Base-by-base conservation (phyloP, 1,140 invertebrate genomes). In the Drosophila nigrodunni region DNA sequence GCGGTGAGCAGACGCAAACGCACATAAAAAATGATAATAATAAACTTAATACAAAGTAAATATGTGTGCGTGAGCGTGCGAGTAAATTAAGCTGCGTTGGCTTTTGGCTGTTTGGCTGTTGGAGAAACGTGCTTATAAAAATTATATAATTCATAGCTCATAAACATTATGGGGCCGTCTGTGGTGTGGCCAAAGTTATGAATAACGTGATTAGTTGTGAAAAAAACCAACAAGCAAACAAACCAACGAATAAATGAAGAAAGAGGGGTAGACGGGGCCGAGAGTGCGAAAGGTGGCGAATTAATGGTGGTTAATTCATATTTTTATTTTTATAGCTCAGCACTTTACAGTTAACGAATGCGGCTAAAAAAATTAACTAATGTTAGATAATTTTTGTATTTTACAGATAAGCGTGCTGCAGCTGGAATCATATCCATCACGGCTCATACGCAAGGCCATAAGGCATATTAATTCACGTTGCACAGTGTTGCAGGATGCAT, bases 101-200 rank as follows among this genome's bases (percentile, higher is more conserved):
- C 77, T 77, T 74, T 64, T 72, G 67, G 50, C 62, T 61, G 57
- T 30, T 30, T 30, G 25, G 25, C 25, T 30, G 25, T 30, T 30
- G 46, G 7, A 75, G 46, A 73, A 73, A 88, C 78, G 86, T 89
- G 85, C 85, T 80, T 85, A 89, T 85, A 85, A 85, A 85, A 88
- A 87, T 87, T 87, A 88, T 87, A 89, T 89, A 89, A 89, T 89
- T 89, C 85, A 89, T 89, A 90, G 74, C 86, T 90, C 86, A 66
- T 89, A 89, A 89, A 89, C 76, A 89, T 88, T 81, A 83, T 72
- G 80, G 65, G 55, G 59, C 67, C 67, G 52, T 64, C 54, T 71
- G 82, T 62, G 64, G 57, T 55, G 64, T 82, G 80, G 82, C 50
- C 75, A 78, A 77, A 71, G 85, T 81, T 89, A 80, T 88, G 85